Evolutionary conservation across 2,888 invertebrate species (phyloP).

Genomic region (Argyresthia albistria): DNA sequence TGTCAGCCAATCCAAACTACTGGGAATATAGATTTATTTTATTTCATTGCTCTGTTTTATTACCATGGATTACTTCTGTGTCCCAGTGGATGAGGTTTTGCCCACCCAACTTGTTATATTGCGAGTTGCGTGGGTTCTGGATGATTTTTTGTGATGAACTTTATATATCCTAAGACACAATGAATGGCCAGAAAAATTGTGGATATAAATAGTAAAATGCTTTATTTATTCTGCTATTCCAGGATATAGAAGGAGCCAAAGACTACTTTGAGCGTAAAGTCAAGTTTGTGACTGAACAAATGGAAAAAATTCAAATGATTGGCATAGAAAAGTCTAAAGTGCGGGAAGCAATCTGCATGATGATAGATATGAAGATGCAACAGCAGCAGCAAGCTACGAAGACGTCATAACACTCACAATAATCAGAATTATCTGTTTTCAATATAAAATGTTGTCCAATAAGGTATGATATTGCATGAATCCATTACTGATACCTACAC

Average conservation of each 20-base stretch:
- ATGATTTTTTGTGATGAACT: too few species aligned
- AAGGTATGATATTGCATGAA: not conserved
- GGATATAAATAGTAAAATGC: not conserved
- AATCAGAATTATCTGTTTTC: not conserved
- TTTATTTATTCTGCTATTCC: constrained; percentile 10
- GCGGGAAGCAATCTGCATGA: constrained; percentile 82
- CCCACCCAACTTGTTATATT: too few species aligned
- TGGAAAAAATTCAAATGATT: constrained; percentile 91
- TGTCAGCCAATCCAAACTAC: too few species aligned
- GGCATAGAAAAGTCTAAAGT: constrained; percentile 88
- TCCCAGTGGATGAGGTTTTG: too few species aligned
- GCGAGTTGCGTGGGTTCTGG: too few species aligned
- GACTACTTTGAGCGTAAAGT: constrained; percentile 95
- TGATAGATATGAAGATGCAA: constrained; percentile 82
- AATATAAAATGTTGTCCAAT: not conserved
- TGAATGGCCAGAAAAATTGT: too few species aligned
- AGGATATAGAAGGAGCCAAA: constrained; percentile 86
- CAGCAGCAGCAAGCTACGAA: constrained; percentile 37
- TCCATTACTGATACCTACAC: too few species aligned
- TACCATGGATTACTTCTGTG: too few species aligned
- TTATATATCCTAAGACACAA: too few species aligned
- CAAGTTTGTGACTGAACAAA: constrained; percentile 92
- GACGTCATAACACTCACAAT: constrained; percentile 35
- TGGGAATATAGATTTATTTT: too few species aligned
- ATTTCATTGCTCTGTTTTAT: too few species aligned